Conservation (phyloP, 2,888 invertebrate genomes). For the Lochmaea crataegi region DNA sequence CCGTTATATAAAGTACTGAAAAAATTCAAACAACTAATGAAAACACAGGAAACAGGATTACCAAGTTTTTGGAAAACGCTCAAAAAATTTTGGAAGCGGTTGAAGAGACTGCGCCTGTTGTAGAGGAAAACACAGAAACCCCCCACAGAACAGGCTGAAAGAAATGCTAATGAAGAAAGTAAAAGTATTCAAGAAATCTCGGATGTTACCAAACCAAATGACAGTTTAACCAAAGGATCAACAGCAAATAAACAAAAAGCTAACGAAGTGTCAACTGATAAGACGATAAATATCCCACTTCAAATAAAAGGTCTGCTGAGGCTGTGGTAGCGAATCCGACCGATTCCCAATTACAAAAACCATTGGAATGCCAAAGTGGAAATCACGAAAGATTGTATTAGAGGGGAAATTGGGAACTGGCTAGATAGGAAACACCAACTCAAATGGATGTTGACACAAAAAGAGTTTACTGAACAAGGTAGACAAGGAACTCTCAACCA, state of each 20-base stretch:
- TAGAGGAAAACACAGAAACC: conserved; percentile 7
- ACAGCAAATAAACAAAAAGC: neutral
- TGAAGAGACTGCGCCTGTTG: conserved; percentile 9
- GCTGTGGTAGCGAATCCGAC: neutral
- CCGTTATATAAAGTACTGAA: neutral
- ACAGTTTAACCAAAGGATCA: neutral
- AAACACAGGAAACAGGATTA: conserved; percentile 6
- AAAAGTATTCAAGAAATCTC: neutral
- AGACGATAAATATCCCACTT: neutral
- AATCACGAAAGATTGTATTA: too few species aligned
- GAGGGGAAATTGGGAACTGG: too few species aligned
- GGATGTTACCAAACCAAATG: neutral
- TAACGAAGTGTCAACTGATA: too few species aligned
- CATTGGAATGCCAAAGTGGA: neutral
- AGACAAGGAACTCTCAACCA: too few species aligned
- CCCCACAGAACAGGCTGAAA: neutral
- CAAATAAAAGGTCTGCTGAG: neutral
- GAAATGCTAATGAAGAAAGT: neutral
- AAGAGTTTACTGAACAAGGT: too few species aligned
- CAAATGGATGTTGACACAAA: too few species aligned
- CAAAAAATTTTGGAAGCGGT: conserved; percentile 9
- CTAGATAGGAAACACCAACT: too few species aligned
- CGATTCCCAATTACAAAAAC: neutral
- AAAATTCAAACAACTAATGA: conserved; percentile 1
- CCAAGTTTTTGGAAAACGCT: neutral